phyloP scores from a whole-genome alignment of 2,888 invertebrate species.

The Callyntrura sp. region DNA sequence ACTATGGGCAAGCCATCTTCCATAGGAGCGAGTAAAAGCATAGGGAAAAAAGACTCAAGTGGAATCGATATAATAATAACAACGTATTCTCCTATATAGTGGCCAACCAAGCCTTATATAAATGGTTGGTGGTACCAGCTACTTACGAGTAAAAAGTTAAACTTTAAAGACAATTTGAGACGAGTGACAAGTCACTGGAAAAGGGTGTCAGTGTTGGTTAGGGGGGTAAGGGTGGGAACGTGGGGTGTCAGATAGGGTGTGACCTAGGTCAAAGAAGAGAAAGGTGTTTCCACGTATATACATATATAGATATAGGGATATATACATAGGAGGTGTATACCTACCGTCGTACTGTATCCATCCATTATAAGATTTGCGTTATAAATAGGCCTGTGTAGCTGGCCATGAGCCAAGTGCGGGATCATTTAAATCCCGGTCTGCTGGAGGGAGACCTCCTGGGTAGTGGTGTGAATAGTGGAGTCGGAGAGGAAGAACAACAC shows the following conservation, averaged over 20 bases:
- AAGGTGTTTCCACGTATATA: conserved; percentile 66
- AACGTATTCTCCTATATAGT: not conserved
- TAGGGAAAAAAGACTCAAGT: conserved; percentile 39
- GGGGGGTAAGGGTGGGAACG: not conserved
- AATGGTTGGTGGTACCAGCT: conserved; percentile 25
- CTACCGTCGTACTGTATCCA: no score
- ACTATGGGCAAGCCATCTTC: conserved; percentile 51
- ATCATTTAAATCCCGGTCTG: conserved; percentile 80
- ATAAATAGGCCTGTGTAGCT: conserved; percentile 56
- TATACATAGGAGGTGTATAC: not conserved
- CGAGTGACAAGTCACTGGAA: conserved; percentile 31
- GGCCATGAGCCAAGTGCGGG: conserved; percentile 83
- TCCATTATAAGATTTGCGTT: conserved; percentile 1
- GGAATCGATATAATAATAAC: conserved; percentile 43
- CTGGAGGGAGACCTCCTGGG: conserved; percentile 74
- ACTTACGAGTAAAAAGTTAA: conserved; percentile 13
- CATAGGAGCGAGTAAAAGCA: conserved; percentile 45
- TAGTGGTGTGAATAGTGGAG: conserved; percentile 39
- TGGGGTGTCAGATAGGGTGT: conserved; percentile 42
- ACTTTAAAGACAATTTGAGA: conserved; percentile 32
- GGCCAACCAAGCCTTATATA: not conserved
- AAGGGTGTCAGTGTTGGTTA: conserved; percentile 1
- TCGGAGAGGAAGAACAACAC: conserved; percentile 48
- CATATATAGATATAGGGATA: conserved; percentile 28
- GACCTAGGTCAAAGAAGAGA: conserved; percentile 72